phyloP scores from a whole-genome alignment of 2,113 vertebrate genomes.

The Saiga tatarica region DNA sequence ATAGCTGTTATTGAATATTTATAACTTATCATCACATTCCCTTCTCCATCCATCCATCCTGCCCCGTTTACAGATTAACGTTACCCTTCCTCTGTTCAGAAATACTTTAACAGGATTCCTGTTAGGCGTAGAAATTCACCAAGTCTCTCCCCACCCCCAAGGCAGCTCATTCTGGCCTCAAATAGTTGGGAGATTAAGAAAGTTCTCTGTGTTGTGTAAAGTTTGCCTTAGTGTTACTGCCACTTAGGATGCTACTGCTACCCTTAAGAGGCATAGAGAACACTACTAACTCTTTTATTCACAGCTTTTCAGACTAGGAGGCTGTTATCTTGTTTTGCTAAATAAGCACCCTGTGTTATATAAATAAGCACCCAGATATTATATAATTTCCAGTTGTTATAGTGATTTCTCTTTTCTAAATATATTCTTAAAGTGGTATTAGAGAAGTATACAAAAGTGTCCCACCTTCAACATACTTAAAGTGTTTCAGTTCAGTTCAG shows the following conservation, averaged over 20 bases:
- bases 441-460: neutral
- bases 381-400: neutral
- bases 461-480: neutral
- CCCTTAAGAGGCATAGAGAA: neutral
- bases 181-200: neutral
- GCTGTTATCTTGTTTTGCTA: neutral
- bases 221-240: neutral
- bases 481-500: neutral
- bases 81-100: neutral
- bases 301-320: neutral
- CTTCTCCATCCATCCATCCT: too few species aligned
- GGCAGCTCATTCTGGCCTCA: neutral
- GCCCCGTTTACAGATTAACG: neutral
- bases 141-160: neutral
- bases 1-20: neutral
- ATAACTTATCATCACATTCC: neutral
- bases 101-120: neutral
- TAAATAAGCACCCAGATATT: neutral
- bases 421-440: neutral
- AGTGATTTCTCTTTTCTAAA: neutral
- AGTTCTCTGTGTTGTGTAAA: neutral
- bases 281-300: neutral
- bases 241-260: neutral
- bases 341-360: neutral
- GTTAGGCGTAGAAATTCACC: neutral